Base-by-base conservation (phyloP, 2,888 invertebrate genomes). In the Eilema sororculum region DNA sequence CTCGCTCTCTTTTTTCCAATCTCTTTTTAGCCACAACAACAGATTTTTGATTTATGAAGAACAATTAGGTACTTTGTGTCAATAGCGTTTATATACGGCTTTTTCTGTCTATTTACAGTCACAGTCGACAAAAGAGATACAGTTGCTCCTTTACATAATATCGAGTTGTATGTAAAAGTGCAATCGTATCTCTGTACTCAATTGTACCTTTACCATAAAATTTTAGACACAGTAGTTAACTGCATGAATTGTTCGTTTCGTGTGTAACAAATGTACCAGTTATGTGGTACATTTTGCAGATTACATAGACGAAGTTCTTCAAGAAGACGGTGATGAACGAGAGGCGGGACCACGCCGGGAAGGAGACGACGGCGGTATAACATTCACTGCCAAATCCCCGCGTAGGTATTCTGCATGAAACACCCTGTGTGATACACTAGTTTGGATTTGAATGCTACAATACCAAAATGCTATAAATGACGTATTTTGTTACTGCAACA, bases 341-440 rank as follows among this genome's bases (percentile, higher is more conserved):
- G 82, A 80, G 33, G 60, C 33, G 16, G 95, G 93, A 79, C 95
- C 96, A 5, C 96, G 95, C 33, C 94, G 95, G 9, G 94, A 96
- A 78, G 96, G 96, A 65, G 98, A 98, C 86, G 98, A 98, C 90
- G 97, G 97, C 92, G 98, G 98, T 86, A 98, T 98, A 83, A 98
- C 98, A 78, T 98, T 98, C 91, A 98, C 98, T 84, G 98, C 98
- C 75, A 97, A 98, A 95, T 97, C 98, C 90, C 97, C 97, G 93
- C 97, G 98, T 98, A 97, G 97, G 97, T 97, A 95, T 95, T 93
- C 86, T 90, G 95, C 94, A 95, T 94, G 95, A 72, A 77, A 84
- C 86, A 86, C 86, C 86, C 81, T 78, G 86, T 86, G 82, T 87
- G 84, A 80, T 81, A 85, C 84, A 72, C 71, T 74, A 82, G 89